A percentile compares a stretch with the other conserved stretches of the same genome.
These are phyloP conservation scores for Arrhamphus sclerolepis DNA, from an alignment of 2,797 vertebrate genomes.

Conservation along the genomic window DNA sequence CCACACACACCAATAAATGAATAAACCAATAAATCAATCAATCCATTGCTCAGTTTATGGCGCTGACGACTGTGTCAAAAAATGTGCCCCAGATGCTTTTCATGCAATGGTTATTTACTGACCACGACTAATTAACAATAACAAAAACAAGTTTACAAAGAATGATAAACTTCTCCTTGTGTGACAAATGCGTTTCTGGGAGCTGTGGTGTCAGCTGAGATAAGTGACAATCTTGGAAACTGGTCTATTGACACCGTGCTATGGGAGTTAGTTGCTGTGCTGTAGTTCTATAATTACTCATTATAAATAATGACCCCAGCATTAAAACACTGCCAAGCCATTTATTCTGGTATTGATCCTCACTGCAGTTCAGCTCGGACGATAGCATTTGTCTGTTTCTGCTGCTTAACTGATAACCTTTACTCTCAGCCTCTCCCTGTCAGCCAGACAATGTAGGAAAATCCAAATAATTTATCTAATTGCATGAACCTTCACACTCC, in stretches of 20 bases:
- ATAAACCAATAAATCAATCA: too few relatives aligned
- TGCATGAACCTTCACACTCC: conserved; percentile 27
- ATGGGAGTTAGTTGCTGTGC: conserved; percentile 26
- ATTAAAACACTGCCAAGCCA: conserved; percentile 62
- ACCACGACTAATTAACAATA: conserved; percentile 32
- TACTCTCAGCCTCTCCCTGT: conserved; percentile 50
- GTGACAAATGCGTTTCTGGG: conserved; percentile 39
- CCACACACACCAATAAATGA: too few relatives aligned
- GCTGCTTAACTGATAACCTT: conserved; percentile 46
- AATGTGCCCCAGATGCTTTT: conserved; percentile 5
- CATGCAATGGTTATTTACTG: conserved; percentile 16
- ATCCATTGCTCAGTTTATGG: neutral
- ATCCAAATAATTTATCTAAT: conserved; percentile 58
- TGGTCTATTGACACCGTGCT: conserved; percentile 44
- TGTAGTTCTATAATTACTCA: conserved; percentile 64
- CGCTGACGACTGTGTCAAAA: conserved; percentile 2
- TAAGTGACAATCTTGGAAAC: conserved; percentile 54
- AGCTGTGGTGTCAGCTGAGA: conserved; percentile 33
- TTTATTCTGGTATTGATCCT: conserved; percentile 71
- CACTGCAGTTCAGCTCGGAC: conserved; percentile 56
- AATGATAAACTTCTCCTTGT: conserved; percentile 20
- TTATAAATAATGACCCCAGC: conserved; percentile 63
- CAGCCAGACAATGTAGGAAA: conserved; percentile 47
- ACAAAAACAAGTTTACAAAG: conserved; percentile 5
- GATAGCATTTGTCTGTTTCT: conserved; percentile 61